These are phyloP conservation scores for Mastigias papua DNA, from an alignment of 30 jellyfish, hydroid and myxozoan species.

Conservation along the genomic window DNA sequence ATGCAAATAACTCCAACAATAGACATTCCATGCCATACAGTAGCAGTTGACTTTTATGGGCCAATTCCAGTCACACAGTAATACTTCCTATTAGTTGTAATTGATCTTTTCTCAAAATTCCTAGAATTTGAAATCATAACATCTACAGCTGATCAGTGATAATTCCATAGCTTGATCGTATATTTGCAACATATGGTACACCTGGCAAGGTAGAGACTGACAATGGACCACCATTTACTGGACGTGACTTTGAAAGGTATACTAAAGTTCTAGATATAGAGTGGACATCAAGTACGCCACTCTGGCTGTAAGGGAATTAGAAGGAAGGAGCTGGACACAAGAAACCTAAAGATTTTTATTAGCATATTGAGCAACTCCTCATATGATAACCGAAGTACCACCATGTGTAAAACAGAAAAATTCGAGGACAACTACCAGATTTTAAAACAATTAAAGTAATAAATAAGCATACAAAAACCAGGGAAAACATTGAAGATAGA, in stretches of 20 bases:
- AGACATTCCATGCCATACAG: slow-evolving; percentile 39
- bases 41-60: slow-evolving; percentile 52
- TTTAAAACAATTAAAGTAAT: slow-evolving; percentile 31
- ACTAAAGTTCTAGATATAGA: slow-evolving; percentile 28
- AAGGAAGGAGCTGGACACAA: slow-evolving; percentile 66
- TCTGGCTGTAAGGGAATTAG: slow-evolving; percentile 16
- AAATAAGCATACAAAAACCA: slow-evolving; percentile 35
- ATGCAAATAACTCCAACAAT: slow-evolving; percentile 40
- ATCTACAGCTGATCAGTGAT: slow-evolving; percentile 59
- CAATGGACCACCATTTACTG: slow-evolving; percentile 79
- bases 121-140: slow-evolving; percentile 61
- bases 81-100: slow-evolving; percentile 62
- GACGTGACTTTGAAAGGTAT: slow-evolving; percentile 42
- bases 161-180: slow-evolving; percentile 30
- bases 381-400: slow-evolving; percentile 48
- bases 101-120: slow-evolving; percentile 34
- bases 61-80: slow-evolving; percentile 36
- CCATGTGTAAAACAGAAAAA: slow-evolving; percentile 43
- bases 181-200: slow-evolving; percentile 49
- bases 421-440: slow-evolving; percentile 51
- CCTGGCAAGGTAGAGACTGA: slow-evolving; percentile 40
- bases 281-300: slow-evolving; percentile 42
- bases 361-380: slow-evolving; percentile 53
- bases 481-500: slow-evolving; percentile 10
- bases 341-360: slow-evolving; percentile 57